Evolutionary conservation across 2,888 invertebrate species (phyloP), one percentile per base, ranked within the genome.

Genomic region (Hyposoter dolosus): DNA sequence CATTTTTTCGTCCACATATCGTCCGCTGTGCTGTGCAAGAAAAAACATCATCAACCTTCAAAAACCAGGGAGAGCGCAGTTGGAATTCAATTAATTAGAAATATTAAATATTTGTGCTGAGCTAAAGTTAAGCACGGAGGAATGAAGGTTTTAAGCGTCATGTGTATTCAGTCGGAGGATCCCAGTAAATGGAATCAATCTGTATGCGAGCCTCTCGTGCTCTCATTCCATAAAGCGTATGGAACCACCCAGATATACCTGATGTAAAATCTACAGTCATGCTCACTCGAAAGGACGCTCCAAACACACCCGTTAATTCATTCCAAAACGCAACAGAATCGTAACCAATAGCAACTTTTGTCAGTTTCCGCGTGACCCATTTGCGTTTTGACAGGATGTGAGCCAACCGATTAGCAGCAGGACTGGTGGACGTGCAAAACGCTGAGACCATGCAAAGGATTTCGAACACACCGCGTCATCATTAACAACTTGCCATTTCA

Each of bases 201-300:
- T 4, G 3, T 53, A 47, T 47, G n/a, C 17, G 65, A 50, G 47
- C 32, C 35, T 84, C 71, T 79, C 19, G 15, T 19, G 56, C 74
- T 40, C 17, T 63, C 75, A 50, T 74, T 81, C 4, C 43, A 68
- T 17, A 68, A 50, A 45, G 76, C 65, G 86, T 84, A 84, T 86
- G 71, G 50, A 74, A 68, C 84, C 83, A 83, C 83, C 82, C 47
- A n/a, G 6, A n/a, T 84, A 83, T 83, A 75, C 63, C 82, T 82
- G 81, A 10, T 40, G 40, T 40, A 83, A 79, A 85, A 79, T 84
- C 82, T 83, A 85, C 47, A 50, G 47, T 50, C 47, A 50, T 17
- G 47, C 47, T 50, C 47, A n/a, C 47, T 50, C n/a, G n/a, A n/a
- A 50, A 50, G n/a, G 15, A 50, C 47, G n/a, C n/a, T 50, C 5